phyloP scores from a whole-genome alignment of 2,113 vertebrate genomes.

The Scartelaos histophorus region DNA sequence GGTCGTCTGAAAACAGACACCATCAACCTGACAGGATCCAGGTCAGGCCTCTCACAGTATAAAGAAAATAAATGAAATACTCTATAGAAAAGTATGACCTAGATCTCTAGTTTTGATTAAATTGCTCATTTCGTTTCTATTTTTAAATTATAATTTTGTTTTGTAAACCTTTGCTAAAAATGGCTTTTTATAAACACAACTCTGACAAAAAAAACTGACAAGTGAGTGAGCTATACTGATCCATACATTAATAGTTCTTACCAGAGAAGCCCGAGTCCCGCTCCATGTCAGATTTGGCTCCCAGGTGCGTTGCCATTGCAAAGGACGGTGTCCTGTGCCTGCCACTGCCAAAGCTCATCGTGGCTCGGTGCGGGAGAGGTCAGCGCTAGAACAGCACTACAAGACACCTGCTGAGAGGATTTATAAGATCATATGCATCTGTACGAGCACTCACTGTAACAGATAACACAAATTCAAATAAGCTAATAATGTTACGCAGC shows the following conservation, averaged over 20 bases:
- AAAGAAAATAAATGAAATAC: slow-evolving; percentile 24
- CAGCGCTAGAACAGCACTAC: not conserved
- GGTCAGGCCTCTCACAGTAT: slow-evolving; percentile 32
- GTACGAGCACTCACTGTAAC: not conserved
- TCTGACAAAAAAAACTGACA: not conserved
- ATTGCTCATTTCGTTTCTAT: slow-evolving; percentile 7
- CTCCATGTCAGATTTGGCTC: slow-evolving; percentile 77
- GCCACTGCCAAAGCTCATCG: slow-evolving; percentile 51
- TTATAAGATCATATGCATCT: not conserved
- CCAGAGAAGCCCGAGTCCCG: slow-evolving; percentile 91
- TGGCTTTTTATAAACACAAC: not conserved
- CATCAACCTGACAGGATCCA: slow-evolving; percentile 28
- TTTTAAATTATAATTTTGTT: not conserved
- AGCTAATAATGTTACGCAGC: not conserved
- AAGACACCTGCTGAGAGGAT: not conserved
- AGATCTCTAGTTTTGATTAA: slow-evolving; percentile 47
- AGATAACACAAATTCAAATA: not conserved
- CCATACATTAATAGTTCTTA: slow-evolving; percentile 46
- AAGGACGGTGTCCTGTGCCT: slow-evolving; percentile 39
- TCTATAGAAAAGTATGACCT: slow-evolving; percentile 46
- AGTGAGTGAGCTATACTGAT: not conserved
- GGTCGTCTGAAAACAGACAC: slow-evolving; percentile 25
- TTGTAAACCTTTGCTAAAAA: not conserved
- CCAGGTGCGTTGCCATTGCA: slow-evolving; percentile 48
- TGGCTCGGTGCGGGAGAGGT: slow-evolving; percentile 14